Conservation (phyloP, 2,113 vertebrate species). For the Rhagologus leucostigma region DNA sequence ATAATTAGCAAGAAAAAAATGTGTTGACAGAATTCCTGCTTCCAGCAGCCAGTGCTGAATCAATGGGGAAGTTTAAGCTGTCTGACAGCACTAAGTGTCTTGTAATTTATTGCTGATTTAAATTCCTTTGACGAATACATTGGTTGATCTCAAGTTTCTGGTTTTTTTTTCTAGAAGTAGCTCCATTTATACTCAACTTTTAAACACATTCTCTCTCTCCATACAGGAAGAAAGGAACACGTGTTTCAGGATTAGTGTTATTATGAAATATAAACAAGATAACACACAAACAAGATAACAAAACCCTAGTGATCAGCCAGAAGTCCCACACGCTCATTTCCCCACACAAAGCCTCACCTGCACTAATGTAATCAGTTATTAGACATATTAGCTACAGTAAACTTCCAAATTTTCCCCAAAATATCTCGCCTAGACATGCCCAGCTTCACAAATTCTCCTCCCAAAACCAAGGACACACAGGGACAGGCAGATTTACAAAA, state of each 20-base stretch:
- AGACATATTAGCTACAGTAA: neutral
- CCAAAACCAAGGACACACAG: neutral
- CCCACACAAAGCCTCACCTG: neutral
- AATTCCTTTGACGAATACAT: neutral
- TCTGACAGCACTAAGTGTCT: neutral
- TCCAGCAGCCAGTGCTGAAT: neutral
- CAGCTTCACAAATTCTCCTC: neutral
- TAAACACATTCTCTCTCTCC: neutral
- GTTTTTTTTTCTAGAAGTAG: neutral
- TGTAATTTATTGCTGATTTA: neutral
- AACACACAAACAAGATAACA: neutral
- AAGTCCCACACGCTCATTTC: neutral
- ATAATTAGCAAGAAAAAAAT: neutral
- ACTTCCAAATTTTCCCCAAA: neutral
- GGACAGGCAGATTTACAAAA: constrained; percentile 16
- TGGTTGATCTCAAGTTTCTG: neutral
- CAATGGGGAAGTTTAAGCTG: neutral
- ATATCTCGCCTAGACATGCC: neutral
- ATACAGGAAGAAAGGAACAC: neutral
- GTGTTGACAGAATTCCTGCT: neutral
- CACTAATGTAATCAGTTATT: neutral
- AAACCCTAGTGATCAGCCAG: neutral
- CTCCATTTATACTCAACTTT: neutral
- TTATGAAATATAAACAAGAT: neutral
- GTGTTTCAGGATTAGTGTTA: neutral